Evolutionary conservation across 2,797 vertebrate genomes (phyloP).

Genomic region (Helostoma temminkii): DNA sequence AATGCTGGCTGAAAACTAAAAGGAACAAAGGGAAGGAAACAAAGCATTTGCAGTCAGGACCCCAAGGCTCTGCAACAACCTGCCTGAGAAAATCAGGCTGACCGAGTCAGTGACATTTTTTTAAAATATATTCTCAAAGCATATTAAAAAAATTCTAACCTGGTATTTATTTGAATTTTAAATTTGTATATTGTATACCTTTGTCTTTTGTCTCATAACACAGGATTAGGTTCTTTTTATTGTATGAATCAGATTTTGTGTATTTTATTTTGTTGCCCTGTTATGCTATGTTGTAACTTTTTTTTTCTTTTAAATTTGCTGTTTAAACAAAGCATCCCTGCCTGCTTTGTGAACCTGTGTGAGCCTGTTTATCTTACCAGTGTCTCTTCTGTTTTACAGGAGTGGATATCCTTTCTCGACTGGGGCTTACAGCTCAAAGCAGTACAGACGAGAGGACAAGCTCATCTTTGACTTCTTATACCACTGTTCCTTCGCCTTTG

Average conservation of each 20-base stretch:
- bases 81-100: no score
- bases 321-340: neutral
- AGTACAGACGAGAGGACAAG: constrained; percentile 79
- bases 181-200: neutral
- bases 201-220: no score
- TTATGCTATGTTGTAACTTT: neutral
- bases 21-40: neutral
- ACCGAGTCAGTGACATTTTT: no score
- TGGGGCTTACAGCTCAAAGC: constrained; percentile 86
- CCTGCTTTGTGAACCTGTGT: neutral
- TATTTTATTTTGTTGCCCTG: neutral
- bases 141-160: neutral
- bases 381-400: constrained; percentile 81
- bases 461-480: constrained; percentile 62
- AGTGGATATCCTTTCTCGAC: constrained; percentile 91
- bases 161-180: neutral
- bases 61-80: neutral
- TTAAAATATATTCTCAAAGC: neutral
- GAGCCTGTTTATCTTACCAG: constrained; percentile 13
- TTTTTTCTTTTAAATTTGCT: fast-evolving
- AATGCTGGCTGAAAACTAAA: neutral
- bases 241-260: no score
- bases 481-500: constrained; percentile 73
- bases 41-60: neutral
- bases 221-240: no score